Evolutionary conservation across 2,113 vertebrate genomes (phyloP), one percentile per base, ranked within the genome.

Genomic region (Hippocampus mohnikei): DNA sequence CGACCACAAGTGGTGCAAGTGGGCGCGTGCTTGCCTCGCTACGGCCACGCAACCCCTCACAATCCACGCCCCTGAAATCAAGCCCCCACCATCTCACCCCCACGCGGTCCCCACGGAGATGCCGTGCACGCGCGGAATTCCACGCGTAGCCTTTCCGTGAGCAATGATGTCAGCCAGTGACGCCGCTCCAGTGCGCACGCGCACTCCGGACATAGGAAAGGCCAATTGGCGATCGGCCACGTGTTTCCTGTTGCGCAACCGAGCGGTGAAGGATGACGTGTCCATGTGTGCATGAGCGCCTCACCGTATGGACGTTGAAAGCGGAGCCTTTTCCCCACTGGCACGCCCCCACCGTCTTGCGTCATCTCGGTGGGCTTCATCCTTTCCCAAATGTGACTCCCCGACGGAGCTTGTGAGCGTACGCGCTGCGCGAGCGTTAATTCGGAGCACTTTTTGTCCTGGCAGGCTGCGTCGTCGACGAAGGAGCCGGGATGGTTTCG

Each of bases 261-360:
- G n/a, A 27, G 63, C 42, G 15, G 58, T 1, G 40, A 13, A 41
- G 42, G 37, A 42, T 2, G 23, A n/a, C 33, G 60, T n/a, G 20
- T 21, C 9, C 16, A 18, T 10, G 53, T 25, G 10, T 23, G 53
- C 53, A 7, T 56, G 60, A 41, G 13, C 29, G 55, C 76, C 85
- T 88, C 77, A 90, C 89, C 84, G 70, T 84, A 79, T 13, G 85
- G 82, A 3, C 88, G 81, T 72, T 83, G 89, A 61, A 84, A 87
- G 40, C 87, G 82, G 75, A 83, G 72, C 62, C 37, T 77, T 71
- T 71, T 72, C 69, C 37, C 71, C 1, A 4, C 20, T 1, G 12
- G 5, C 18, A 44, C 60, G 53, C 48, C 64, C 71, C 75, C 72
- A 59, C 21, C 50, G n/a, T 70, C 75, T 68, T 76, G 75, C 78